These are phyloP conservation scores for Calephelis perditalis DNA, from an alignment of 2,888 invertebrate species.

Conservation along the genomic window DNA sequence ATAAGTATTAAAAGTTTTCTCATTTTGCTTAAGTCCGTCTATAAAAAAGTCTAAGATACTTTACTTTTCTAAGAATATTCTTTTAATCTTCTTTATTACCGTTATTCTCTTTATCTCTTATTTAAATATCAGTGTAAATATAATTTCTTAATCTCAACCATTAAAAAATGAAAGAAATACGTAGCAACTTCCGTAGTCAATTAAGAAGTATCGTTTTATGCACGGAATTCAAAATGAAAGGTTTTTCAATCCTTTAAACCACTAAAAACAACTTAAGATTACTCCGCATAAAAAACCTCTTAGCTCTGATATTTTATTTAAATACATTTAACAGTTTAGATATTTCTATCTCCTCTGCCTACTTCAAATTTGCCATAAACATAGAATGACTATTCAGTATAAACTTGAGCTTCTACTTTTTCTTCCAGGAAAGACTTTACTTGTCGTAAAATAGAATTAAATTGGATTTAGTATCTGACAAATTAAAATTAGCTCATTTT, in stretches of 20 bases:
- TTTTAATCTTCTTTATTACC: slow-evolving; percentile 38
- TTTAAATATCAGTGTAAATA: slow-evolving; percentile 53
- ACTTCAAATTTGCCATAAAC: no score
- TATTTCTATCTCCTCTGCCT: no score
- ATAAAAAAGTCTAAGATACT: slow-evolving; percentile 32
- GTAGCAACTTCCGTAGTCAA: slow-evolving; percentile 57
- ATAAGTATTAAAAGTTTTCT: no score
- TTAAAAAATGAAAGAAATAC: slow-evolving; percentile 43
- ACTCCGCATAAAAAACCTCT: slow-evolving; percentile 36
- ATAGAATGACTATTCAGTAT: no score
- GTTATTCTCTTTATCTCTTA: slow-evolving; percentile 47
- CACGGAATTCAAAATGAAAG: slow-evolving; percentile 53
- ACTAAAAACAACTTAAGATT: slow-evolving; percentile 66
- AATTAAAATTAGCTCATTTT: no score
- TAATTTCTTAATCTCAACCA: slow-evolving; percentile 47
- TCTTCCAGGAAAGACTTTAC: no score
- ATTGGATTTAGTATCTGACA: no score
- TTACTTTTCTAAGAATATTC: slow-evolving; percentile 50
- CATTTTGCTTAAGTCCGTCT: no score
- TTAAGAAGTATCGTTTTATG: slow-evolving; percentile 69
- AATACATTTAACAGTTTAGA: no score
- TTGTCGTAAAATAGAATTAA: no score
- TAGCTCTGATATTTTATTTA: slow-evolving; percentile 20
- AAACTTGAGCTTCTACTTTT: no score
- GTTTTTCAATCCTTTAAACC: slow-evolving; percentile 67